Evolutionary conservation across 2,797 vertebrate species (phyloP).

Genomic region (Bufotes viridis): DNA sequence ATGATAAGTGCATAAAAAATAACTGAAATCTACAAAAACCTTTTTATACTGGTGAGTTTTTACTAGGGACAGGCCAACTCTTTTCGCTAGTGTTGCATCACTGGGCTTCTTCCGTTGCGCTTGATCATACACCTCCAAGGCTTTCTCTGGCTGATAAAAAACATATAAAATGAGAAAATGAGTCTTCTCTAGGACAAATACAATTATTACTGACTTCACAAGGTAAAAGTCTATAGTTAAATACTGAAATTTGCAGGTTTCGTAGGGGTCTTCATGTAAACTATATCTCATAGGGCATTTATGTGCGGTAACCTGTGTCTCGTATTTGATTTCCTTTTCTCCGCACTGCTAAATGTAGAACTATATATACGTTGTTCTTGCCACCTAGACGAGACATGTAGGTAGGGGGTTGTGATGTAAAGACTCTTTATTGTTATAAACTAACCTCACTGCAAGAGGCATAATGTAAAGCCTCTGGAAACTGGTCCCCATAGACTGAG

Average conservation of each 20-base stretch:
- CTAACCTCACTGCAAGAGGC: background rate
- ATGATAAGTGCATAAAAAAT: background rate
- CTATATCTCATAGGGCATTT: no score
- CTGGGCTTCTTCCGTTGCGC: conserved; percentile 72
- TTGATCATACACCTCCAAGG: conserved; percentile 75
- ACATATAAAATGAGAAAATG: background rate
- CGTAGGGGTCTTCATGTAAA: no score
- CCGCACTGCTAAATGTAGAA: no score
- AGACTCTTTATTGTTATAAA: no score
- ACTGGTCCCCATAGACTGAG: background rate
- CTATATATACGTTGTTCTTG: no score
- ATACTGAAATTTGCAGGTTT: no score
- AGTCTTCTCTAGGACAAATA: background rate
- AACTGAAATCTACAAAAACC: conserved; percentile 63
- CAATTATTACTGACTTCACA: background rate
- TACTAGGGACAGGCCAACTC: conserved; percentile 76
- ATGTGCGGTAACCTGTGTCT: no score
- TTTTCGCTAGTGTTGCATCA: conserved; percentile 72
- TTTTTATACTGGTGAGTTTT: conserved; percentile 78
- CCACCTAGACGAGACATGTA: no score
- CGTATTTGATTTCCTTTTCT: no score
- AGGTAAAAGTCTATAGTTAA: background rate
- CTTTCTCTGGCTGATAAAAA: conserved; percentile 76
- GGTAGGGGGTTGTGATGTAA: background rate
- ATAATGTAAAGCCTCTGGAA: background rate